Base-by-base conservation (phyloP, 2,113 vertebrate species). In the Ceyx melanurus region DNA sequence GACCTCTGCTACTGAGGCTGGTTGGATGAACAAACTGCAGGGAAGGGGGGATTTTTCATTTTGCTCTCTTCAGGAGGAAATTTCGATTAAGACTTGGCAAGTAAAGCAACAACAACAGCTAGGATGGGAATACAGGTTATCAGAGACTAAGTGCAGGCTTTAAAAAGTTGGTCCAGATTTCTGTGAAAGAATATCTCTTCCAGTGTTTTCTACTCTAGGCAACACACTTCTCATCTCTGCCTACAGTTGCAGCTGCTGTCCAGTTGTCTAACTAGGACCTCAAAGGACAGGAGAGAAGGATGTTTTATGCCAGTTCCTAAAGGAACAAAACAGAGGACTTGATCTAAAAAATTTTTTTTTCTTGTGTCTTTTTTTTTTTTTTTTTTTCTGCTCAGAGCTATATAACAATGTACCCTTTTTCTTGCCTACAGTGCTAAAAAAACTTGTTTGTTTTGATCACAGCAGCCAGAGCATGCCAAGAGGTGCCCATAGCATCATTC, bases 371-470 rank as follows among this genome's bases (percentile, higher is more conserved):
- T 92, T 90, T 72, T 54, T 15, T 3, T 64, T 78, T 92, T 90
- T 72, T 54, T 74, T 31, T 72, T 88, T 91, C 61, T 9, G 12
- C 31, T 83, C 72, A 68, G 43, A 88, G 50, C n/a, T 65, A 5
- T 35, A 23, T 13, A 73, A 40, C 70, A 61, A 13, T 2, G 11
- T 76, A 37, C 18, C 6, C 26, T 9, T 3, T 1, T 64, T 57
- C 4, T 2, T 33, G 25, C 16, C 5, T 42, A 17, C 14, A 18
- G 72, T 2, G 2, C 70, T 79, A 51, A 83, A 81, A 81, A 81
- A 54, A 26, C 17, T 76, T 11, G 15, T 57, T 83, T 79, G 86
- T 61, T 93, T 93, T 90, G 62, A 90, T 57, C 70, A 84, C 33
- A 89, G 81, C 58, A 90, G 76, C 46, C 58, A 64, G 60, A 67